These are phyloP conservation scores for Drosophila chauvacae DNA, from an alignment of 1,140 invertebrate genomes.

Conservation along the genomic window DNA sequence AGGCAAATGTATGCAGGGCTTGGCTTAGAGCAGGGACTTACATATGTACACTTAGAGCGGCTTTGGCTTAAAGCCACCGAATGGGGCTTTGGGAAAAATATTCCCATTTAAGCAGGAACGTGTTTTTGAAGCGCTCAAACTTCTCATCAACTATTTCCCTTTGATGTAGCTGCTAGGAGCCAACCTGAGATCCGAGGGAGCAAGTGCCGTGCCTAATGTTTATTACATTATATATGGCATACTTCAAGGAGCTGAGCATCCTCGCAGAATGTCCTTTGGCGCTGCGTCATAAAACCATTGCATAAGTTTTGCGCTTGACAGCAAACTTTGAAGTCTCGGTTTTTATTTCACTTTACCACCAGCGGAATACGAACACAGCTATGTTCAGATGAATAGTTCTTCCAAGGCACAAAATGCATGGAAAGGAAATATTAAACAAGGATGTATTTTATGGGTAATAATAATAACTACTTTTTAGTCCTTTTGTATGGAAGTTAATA, in stretches of 20 bases:
- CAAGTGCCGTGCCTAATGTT: constrained; percentile 30
- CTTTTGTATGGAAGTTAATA: too few species aligned
- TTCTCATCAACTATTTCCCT: constrained; percentile 40
- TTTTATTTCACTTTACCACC: constrained; percentile 47
- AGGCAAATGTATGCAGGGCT: constrained; percentile 16
- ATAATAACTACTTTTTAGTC: too few species aligned
- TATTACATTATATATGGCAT: constrained; percentile 51
- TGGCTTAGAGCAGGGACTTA: constrained; percentile 4
- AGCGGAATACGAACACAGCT: constrained; percentile 21
- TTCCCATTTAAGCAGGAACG: constrained; percentile 1
- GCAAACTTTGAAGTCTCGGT: constrained; percentile 43
- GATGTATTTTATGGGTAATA: too few species aligned
- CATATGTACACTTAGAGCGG: constrained; percentile 3
- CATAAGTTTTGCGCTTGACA: constrained; percentile 54
- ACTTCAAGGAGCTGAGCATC: constrained; percentile 34
- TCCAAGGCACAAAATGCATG: not conserved
- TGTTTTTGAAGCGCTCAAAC: constrained; percentile 9
- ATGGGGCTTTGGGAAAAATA: not conserved
- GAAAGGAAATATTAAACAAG: not conserved
- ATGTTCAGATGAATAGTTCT: too few species aligned
- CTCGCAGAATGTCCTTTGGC: constrained; percentile 33
- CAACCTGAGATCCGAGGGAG: constrained; percentile 21
- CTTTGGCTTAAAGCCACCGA: not conserved
- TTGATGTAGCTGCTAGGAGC: constrained; percentile 30
- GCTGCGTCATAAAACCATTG: constrained; percentile 50